Base-by-base conservation (phyloP, 2,797 vertebrate species). In the Emydoidea blandingii region DNA sequence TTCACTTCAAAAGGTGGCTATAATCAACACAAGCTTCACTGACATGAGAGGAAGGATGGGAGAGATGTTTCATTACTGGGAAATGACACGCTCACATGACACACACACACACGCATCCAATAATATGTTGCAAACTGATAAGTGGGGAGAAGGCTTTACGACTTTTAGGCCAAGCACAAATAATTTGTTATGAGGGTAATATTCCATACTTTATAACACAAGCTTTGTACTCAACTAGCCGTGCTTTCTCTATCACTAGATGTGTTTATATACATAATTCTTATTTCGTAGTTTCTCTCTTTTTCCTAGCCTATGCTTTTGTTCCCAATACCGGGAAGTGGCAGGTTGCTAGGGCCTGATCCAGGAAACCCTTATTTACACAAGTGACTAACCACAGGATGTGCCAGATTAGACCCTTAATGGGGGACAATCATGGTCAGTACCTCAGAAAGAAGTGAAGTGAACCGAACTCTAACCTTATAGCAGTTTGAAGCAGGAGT, bases 101-200 rank as follows among this genome's bases (percentile, higher is more conserved):
- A 44, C 44, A 72, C 37, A 41, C 37, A 72, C 37, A 41, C 37
- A 34, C 18, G 27, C 23, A 88, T 41, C n/a, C 50, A 80, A 41
- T 9, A 41, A 49, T 14, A n/a, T 25, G 31, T 5, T 15, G 10
- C 6, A 79, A 53, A 74, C 81, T 76, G 53, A 44, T 23, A 74
- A 52, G 44, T 19, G 7, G 2, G 1, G n/a, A 15, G 0, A 49
- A 49, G 6, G 10, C n/a, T 68, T 65, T n/a, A 25, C 5, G 3
- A 44, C 12, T 23, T 49, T 78, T 31, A 49, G 74, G 74, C 74
- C 15, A 49, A 47, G 25, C 29, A 47, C 12, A 44, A 44, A 76
- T 44, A 25, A 47, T 15, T 29, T 47, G 15, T 49, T 78, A 49
- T 2, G 44, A 16, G 44, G 25, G 74, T 4, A 47, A 78, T 49